These are phyloP conservation scores for Colistium nudipinnis DNA, from an alignment of 2,113 vertebrate genomes.

Conservation along the genomic window DNA sequence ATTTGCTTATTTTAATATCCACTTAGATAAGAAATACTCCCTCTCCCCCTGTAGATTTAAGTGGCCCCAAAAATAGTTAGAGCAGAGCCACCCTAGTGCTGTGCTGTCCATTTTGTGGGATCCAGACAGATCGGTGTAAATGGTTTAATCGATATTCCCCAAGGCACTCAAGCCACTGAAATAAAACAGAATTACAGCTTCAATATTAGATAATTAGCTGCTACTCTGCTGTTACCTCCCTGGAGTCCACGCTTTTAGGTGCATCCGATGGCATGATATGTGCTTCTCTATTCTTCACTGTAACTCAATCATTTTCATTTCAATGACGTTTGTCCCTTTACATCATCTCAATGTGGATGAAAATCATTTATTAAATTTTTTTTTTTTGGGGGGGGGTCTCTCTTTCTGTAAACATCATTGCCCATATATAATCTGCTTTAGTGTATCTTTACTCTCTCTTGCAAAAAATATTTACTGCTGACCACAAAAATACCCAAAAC, in stretches of 20 bases:
- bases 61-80: not conserved
- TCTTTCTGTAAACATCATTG: too few relatives aligned
- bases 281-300: not conserved
- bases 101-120: slow-evolving; percentile 8
- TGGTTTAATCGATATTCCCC: slow-evolving; percentile 54
- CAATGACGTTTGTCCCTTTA: not conserved
- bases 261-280: not conserved
- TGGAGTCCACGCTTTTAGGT: not conserved
- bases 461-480: too few relatives aligned
- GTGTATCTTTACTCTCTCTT: too few relatives aligned
- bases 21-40: slow-evolving; percentile 9
- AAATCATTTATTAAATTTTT: too few relatives aligned
- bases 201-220: not conserved
- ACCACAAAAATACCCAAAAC: too few relatives aligned
- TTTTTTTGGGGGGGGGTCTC: too few relatives aligned
- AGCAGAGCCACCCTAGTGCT: not conserved
- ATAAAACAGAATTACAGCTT: slow-evolving; percentile 47
- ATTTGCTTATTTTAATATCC: slow-evolving; percentile 2
- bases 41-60: slow-evolving; percentile 2
- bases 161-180: slow-evolving; percentile 25
- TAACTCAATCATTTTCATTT: not conserved
- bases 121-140: slow-evolving; percentile 52
- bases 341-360: too few relatives aligned
- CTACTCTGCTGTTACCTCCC: not conserved
- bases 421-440: too few relatives aligned